Evolutionary conservation across 2,797 vertebrate species (phyloP).

Genomic region (Coregonus suidteri): DNA sequence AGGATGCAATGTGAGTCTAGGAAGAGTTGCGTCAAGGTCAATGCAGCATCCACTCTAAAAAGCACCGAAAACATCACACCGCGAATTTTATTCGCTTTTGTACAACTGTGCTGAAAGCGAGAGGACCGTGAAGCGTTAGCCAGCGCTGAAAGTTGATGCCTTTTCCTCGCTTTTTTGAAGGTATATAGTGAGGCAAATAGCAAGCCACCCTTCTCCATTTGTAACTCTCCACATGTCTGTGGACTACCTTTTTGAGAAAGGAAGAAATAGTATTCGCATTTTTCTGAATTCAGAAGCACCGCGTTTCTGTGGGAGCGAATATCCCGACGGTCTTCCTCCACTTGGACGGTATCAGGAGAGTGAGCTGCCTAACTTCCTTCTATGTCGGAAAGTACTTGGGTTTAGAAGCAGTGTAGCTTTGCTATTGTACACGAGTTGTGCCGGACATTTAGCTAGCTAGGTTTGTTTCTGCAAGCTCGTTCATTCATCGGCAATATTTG

Average conservation of each 20-base stretch:
- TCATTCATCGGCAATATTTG: constrained; percentile 8
- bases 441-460: constrained; percentile 1
- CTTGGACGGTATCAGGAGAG: constrained; percentile 6
- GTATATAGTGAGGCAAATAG: constrained; percentile 45
- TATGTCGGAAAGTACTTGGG: constrained; percentile 15
- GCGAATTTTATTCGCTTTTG: constrained; percentile 5
- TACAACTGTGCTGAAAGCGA: not conserved
- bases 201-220: constrained; percentile 42
- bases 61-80: not conserved
- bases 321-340: constrained; percentile 19
- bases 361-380: constrained; percentile 14
- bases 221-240: constrained; percentile 35
- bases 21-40: constrained; percentile 58
- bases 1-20: constrained; percentile 29
- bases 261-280: constrained; percentile 28
- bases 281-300: constrained; percentile 23
- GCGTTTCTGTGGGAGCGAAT: constrained; percentile 22
- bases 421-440: constrained; percentile 8
- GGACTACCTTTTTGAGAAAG: constrained; percentile 22
- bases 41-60: constrained; percentile 45
- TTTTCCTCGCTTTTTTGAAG: constrained; percentile 14
- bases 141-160: constrained; percentile 19
- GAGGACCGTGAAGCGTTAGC: not conserved
- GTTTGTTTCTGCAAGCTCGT: constrained; percentile 3
- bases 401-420: constrained; percentile 17